phyloP scores from a whole-genome alignment of 2,888 invertebrate species.

The Orchesellides sinensis region DNA sequence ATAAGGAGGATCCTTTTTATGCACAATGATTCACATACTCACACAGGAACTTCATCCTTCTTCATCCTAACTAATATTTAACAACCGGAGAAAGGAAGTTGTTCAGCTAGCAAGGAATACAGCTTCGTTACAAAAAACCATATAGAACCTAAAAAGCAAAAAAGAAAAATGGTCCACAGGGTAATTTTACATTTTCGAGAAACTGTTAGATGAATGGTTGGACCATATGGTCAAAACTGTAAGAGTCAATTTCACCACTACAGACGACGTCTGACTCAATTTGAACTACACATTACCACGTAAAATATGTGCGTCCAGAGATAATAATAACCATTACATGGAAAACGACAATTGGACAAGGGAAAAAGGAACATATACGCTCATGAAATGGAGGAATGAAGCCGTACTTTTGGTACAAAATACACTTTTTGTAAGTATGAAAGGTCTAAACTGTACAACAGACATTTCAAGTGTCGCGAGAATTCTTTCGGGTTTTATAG shows the following conservation, averaged over 20 bases:
- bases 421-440: not conserved
- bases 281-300: not conserved
- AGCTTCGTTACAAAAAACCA: not conserved
- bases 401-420: not conserved
- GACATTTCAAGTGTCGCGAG: no score
- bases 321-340: conserved; percentile 1
- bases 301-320: not conserved
- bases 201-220: conserved; percentile 2
- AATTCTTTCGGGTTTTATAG: no score
- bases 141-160: conserved; percentile 3
- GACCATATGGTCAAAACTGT: conserved; percentile 20
- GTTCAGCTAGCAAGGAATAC: not conserved
- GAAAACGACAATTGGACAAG: not conserved
- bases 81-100: conserved; percentile 32
- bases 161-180: conserved; percentile 20
- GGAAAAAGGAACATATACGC: not conserved
- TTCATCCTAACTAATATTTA: conserved; percentile 16
- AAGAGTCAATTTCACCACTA: no score
- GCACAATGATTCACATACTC: conserved; percentile 21
- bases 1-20: conserved; percentile 33
- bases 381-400: conserved; percentile 21
- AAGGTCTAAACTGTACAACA: no score
- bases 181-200: conserved; percentile 24
- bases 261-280: not conserved
- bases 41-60: conserved; percentile 25